These are phyloP conservation scores for Coremacera marginata DNA, from an alignment of 2,888 invertebrate genomes.

Conservation along the genomic window DNA sequence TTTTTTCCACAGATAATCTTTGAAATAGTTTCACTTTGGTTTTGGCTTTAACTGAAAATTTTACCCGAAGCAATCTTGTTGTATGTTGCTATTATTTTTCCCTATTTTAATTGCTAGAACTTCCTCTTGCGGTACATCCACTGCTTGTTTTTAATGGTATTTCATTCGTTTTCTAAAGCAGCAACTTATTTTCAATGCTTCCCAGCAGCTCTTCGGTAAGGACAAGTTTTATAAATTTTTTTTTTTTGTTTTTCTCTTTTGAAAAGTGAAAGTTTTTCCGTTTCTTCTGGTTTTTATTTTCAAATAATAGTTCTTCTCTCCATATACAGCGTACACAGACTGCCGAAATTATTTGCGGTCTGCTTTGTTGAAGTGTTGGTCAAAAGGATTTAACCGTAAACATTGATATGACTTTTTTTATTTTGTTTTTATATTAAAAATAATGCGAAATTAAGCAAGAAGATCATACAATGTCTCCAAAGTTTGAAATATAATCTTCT, in stretches of 20 bases:
- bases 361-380: conserved; percentile 6
- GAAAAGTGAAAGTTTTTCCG: conserved; percentile 33
- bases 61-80: neutral
- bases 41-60: neutral
- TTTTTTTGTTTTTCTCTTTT: neutral
- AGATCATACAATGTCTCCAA: too few relatives aligned
- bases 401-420: too few relatives aligned
- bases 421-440: too few relatives aligned
- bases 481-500: too few relatives aligned
- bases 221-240: neutral
- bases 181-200: neutral
- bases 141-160: neutral
- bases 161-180: neutral
- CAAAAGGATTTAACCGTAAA: neutral
- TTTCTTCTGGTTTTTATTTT: neutral
- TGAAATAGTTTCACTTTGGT: neutral
- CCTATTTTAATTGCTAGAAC: conserved; percentile 14
- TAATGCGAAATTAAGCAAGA: too few relatives aligned
- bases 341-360: conserved; percentile 9
- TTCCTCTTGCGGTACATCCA: neutral
- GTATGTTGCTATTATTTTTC: neutral
- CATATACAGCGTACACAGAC: neutral
- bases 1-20: neutral
- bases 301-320: neutral
- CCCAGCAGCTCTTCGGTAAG: neutral